Percentiles rank a stretch among this genome's conserved stretches.
Conservation (phyloP, 1,140 invertebrate species). For the Bilobella aurantiaca region DNA sequence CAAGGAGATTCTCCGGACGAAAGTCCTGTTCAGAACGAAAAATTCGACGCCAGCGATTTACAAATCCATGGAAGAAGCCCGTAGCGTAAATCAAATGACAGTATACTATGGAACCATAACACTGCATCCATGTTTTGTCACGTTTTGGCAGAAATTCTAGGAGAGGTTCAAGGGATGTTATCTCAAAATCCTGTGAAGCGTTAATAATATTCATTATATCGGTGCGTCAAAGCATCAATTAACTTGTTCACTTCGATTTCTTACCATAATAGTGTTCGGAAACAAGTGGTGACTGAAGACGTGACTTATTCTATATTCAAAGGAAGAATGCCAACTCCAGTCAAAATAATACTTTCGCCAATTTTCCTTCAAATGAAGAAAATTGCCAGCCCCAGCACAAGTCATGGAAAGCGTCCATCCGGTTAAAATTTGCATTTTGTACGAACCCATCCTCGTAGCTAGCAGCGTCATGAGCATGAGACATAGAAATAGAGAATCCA, state of each 20-base stretch:
- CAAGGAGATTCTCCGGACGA: slow-evolving; percentile 21
- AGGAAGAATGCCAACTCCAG: slow-evolving; percentile 52
- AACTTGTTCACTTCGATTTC: background rate
- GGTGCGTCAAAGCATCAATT: background rate
- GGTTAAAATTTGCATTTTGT: slow-evolving; percentile 36
- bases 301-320: slow-evolving; percentile 65
- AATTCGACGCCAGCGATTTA: slow-evolving; percentile 33
- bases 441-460: slow-evolving; percentile 2
- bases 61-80: slow-evolving; percentile 40
- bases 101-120: slow-evolving; percentile 44
- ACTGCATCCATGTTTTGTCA: slow-evolving; percentile 41
- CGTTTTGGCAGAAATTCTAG: slow-evolving; percentile 52
- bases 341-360: slow-evolving; percentile 75
- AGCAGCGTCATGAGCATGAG: slow-evolving; percentile 8
- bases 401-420: slow-evolving; percentile 50
- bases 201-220: background rate
- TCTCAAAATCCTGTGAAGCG: slow-evolving; percentile 58
- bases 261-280: slow-evolving; percentile 56
- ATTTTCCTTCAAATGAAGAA: slow-evolving; percentile 65
- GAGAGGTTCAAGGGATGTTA: slow-evolving; percentile 58
- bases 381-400: slow-evolving; percentile 60
- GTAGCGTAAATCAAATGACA: slow-evolving; percentile 45
- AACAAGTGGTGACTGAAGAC: slow-evolving; percentile 68
- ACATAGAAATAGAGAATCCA: slow-evolving; percentile 29
- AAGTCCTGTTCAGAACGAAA: slow-evolving; percentile 22